Base-by-base conservation (phyloP, 2,113 vertebrate species). In the Rhinolophus sinicus region DNA sequence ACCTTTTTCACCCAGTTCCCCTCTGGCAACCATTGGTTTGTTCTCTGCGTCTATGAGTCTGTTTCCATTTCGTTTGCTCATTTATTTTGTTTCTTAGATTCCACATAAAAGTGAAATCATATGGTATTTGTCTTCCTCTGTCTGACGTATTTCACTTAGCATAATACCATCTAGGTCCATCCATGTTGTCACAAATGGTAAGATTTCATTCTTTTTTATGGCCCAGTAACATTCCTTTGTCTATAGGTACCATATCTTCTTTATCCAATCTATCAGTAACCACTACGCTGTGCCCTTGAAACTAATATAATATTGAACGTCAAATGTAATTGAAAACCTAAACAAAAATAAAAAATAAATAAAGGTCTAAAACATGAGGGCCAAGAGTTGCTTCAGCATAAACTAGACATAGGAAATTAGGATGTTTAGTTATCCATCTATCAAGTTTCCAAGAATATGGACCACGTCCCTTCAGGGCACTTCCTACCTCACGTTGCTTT, bases 391-490 rank as follows among this genome's bases (percentile, higher is more conserved):
- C 16, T 56, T 16, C 19, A 22, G 13, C 15, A 7, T 26, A 52
- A 80, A 44, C 16, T 6, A 22, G 8, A 70, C 7, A 3, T 18
- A 22, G 22, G 58, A 24, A 33, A 22, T 18, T 19, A 87, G 47
- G 12, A 40, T 28, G 10, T 5, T 19, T 30, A n/a, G 6, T 12
- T 54, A 60, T 22, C 5, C 2, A 6, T 16, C 30, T 6, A 3
- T 40, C 21, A 73, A 38, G 52, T 19, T 47, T 64, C 21, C 35
- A n/a, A 78, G 38, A n/a, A 15, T n/a, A 21, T 0, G 10, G 40
- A 9, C 24, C 16, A 15, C 4, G 0, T 19, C 18, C 26, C 12
- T 75, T 75, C 7, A 44, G 15, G 47, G 28, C 22, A 16, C 26
- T 50, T 52, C 22, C 44, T 6, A 33, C 6, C 1, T 21, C 9